Percentiles rank a stretch among this genome's conserved stretches.
These are phyloP conservation scores for Gymnopithys bicolor DNA, from an alignment of 2,797 vertebrate species.

Conservation along the genomic window DNA sequence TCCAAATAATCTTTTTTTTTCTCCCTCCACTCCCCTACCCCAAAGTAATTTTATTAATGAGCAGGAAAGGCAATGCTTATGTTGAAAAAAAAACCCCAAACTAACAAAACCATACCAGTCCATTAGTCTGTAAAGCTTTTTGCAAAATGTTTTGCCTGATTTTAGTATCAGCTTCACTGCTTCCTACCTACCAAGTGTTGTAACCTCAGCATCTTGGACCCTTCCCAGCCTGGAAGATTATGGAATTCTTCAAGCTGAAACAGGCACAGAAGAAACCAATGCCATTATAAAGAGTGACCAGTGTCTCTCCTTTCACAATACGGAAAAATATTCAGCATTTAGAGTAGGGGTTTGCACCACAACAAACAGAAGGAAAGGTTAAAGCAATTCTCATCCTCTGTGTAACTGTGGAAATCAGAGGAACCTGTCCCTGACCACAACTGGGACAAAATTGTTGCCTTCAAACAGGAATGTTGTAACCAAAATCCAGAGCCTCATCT, in stretches of 20 bases:
- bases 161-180: neutral
- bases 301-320: accelerated
- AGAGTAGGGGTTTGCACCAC: neutral
- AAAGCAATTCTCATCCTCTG: neutral
- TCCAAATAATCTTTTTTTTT: neutral
- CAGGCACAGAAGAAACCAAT: neutral
- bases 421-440: neutral
- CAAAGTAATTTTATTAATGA: neutral
- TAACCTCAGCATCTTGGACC: neutral
- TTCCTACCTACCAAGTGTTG: neutral
- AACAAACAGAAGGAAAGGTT: neutral
- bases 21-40: neutral
- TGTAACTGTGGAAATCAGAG: neutral
- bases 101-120: neutral
- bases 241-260: neutral
- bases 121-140: neutral
- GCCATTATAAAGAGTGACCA: neutral
- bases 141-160: neutral
- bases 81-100: accelerated
- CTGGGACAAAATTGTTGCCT: neutral
- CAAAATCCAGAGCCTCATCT: neutral
- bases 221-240: neutral
- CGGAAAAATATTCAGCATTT: neutral
- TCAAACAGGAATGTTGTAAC: neutral
- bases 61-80: neutral